phyloP scores from a whole-genome alignment of 1,140 invertebrate species.

The Zaprionus nigranus region DNA sequence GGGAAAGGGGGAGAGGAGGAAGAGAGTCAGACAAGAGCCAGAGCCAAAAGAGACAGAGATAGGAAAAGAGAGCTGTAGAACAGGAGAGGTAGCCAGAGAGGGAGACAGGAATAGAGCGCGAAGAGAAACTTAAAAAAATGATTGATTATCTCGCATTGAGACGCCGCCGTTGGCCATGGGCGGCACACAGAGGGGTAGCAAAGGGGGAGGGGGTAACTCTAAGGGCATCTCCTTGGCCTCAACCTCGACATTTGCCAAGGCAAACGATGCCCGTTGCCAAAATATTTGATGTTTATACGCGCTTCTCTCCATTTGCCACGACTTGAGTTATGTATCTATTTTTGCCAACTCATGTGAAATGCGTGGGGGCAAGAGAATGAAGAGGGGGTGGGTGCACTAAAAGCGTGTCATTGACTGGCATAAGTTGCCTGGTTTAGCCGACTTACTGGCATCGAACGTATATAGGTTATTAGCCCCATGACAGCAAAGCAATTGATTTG shows the following conservation, averaged over 20 bases:
- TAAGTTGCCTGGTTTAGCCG: slow-evolving; percentile 53
- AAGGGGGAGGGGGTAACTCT: background rate
- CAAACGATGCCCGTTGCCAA: slow-evolving; percentile 26
- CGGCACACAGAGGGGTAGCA: background rate
- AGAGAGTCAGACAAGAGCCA: background rate
- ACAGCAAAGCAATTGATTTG: slow-evolving; percentile 64
- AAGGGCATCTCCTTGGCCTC: slow-evolving; percentile 13
- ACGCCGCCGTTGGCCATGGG: slow-evolving; percentile 53
- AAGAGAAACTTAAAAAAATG: slow-evolving; percentile 57
- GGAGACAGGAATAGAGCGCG: background rate
- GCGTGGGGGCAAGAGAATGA: slow-evolving; percentile 13
- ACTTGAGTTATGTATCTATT: slow-evolving; percentile 38
- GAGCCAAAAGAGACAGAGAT: no score
- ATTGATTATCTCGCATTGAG: slow-evolving; percentile 68
- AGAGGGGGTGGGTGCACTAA: background rate
- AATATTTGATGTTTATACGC: slow-evolving; percentile 10
- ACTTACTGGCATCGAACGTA: slow-evolving; percentile 41
- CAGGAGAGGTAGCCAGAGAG: background rate
- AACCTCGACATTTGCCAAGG: slow-evolving; percentile 49
- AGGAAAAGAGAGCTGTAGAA: background rate
- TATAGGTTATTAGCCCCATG: slow-evolving; percentile 61
- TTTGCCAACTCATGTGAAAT: slow-evolving; percentile 44
- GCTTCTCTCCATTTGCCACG: slow-evolving; percentile 6
- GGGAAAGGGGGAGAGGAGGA: background rate
- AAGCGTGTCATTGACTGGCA: slow-evolving; percentile 48